phyloP scores from a whole-genome alignment of 2,888 invertebrate genomes.

The Caenorhabditis virilis region DNA sequence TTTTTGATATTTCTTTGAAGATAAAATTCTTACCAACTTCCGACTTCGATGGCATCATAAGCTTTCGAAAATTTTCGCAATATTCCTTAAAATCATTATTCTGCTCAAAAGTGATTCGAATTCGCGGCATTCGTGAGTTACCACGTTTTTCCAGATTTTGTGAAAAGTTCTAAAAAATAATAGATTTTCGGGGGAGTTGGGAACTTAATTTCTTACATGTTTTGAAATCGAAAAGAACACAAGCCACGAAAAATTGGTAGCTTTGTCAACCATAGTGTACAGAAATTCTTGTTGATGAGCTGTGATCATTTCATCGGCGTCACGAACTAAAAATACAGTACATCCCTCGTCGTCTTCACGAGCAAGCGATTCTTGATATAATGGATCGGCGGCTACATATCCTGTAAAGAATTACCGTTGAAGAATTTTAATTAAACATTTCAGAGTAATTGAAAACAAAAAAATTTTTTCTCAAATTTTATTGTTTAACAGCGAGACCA shows the following conservation, averaged over 20 bases:
- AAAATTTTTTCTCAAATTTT: neutral
- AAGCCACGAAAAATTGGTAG: conserved; percentile 29
- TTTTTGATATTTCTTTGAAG: too few species aligned
- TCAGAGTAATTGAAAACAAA: neutral
- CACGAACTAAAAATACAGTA: conserved; percentile 25
- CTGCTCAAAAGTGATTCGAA: conserved; percentile 24
- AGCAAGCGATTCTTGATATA: conserved; percentile 20
- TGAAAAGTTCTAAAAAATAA: conserved; percentile 12
- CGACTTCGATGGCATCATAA: conserved; percentile 12
- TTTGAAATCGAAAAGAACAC: conserved; percentile 30
- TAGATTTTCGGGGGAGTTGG: neutral
- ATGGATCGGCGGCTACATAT: conserved; percentile 27
- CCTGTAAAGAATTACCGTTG: conserved; percentile 2
- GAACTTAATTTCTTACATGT: conserved; percentile 7
- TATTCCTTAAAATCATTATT: conserved; percentile 14
- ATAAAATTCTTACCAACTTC: too few species aligned
- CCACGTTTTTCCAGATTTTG: conserved; percentile 32
- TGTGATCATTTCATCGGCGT: conserved; percentile 27
- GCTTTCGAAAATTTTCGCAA: conserved; percentile 11
- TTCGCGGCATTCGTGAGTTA: conserved; percentile 26
- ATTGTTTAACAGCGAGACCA: too few species aligned
- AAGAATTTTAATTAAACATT: neutral
- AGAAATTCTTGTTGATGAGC: conserved; percentile 32
- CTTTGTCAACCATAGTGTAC: conserved; percentile 36
- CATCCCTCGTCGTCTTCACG: conserved; percentile 20